Evolutionary conservation across 2,888 invertebrate genomes (phyloP).

Genomic region (Gari tellinella): DNA sequence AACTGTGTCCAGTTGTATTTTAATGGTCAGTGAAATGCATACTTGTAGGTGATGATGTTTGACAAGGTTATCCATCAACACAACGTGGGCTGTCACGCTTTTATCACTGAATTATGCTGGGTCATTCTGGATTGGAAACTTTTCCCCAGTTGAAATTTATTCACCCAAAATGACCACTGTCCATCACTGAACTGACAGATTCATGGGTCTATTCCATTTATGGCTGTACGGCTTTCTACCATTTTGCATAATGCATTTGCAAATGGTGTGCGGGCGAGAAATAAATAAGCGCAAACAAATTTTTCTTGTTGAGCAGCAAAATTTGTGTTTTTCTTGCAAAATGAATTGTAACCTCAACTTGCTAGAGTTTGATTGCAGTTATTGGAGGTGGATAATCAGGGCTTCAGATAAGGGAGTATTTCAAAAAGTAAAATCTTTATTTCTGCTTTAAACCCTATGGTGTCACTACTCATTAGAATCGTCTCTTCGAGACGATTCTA

Average conservation of each 20-base stretch:
- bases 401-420: too few relatives aligned
- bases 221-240: not conserved
- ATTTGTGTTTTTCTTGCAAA: too few relatives aligned
- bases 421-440: too few relatives aligned
- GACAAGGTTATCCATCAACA: slow-evolving; percentile 39
- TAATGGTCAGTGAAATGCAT: slow-evolving; percentile 41
- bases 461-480: too few relatives aligned
- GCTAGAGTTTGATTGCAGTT: too few relatives aligned
- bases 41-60: slow-evolving; percentile 22
- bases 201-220: not conserved
- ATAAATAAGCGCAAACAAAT: too few relatives aligned
- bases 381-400: too few relatives aligned
- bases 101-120: slow-evolving; percentile 26
- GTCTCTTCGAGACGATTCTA: too few relatives aligned
- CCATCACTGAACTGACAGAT: slow-evolving; percentile 1
- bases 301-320: too few relatives aligned
- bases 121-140: slow-evolving; percentile 24
- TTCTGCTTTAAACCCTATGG: too few relatives aligned
- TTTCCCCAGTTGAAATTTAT: slow-evolving; percentile 23
- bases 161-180: slow-evolving; percentile 22
- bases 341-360: too few relatives aligned
- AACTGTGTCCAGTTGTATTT: not conserved
- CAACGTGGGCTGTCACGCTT: slow-evolving; percentile 20
- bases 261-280: too few relatives aligned
- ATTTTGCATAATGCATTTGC: not conserved